Evolutionary conservation across 1,140 invertebrate species (phyloP).

Genomic region (Ganaspis sp.): DNA sequence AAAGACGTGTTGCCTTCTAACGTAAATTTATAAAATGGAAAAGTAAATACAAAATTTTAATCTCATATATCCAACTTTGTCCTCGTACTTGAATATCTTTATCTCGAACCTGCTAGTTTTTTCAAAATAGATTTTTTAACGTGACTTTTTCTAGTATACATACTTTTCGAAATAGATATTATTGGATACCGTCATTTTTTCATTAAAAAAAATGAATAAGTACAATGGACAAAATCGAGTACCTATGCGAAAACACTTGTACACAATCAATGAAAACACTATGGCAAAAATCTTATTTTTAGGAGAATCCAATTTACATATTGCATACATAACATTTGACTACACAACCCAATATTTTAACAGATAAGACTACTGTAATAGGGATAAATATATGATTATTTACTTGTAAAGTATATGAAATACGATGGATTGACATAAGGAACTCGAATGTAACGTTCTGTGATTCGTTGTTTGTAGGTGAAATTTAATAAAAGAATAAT

Average conservation of each 20-base stretch:
- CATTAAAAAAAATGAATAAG: conserved; percentile 59
- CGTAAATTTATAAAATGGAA: conserved; percentile 63
- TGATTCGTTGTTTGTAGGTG: conserved; percentile 78
- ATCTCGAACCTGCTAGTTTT: conserved; percentile 53
- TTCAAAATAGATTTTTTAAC: conserved; percentile 53
- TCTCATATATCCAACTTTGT: conserved; percentile 68
- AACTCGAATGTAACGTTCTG: conserved; percentile 77
- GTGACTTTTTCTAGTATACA: conserved; percentile 57
- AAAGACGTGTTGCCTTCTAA: conserved; percentile 76
- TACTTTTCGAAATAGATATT: conserved; percentile 59
- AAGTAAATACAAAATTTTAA: conserved; percentile 63
- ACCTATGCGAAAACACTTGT: conserved; percentile 70
- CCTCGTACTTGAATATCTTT: conserved; percentile 69
- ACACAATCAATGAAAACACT: conserved; percentile 70
- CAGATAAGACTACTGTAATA: conserved; percentile 75
- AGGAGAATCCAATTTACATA: conserved; percentile 74
- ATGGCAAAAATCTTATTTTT: conserved; percentile 73
- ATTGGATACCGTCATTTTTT: conserved; percentile 57
- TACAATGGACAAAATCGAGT: conserved; percentile 71
- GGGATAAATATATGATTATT: conserved; percentile 74
- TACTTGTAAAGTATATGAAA: conserved; percentile 75
- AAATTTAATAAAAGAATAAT: conserved; percentile 77
- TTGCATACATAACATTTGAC: conserved; percentile 70
- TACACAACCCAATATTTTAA: conserved; percentile 75
- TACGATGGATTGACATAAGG: conserved; percentile 74